These are phyloP conservation scores for Pluvialis apricaria DNA, from an alignment of 2,113 vertebrate genomes.

Conservation along the genomic window DNA sequence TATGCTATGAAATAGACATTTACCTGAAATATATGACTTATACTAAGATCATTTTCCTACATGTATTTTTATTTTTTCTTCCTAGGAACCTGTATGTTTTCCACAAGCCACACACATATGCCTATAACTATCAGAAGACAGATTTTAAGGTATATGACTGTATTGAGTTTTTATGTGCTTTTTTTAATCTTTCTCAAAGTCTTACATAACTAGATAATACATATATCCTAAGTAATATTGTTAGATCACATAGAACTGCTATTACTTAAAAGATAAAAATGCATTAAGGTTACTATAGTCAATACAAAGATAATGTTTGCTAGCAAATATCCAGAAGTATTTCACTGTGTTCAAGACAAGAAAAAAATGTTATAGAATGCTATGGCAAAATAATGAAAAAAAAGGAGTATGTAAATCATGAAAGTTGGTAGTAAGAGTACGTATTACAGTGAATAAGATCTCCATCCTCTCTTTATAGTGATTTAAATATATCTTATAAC, in stretches of 20 bases:
- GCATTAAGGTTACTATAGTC: background rate
- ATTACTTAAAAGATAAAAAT: background rate
- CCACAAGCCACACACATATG: constrained; percentile 80
- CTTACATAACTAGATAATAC: background rate
- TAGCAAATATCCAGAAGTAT: background rate
- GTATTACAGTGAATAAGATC: background rate
- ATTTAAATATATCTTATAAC: background rate
- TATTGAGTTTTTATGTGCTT: background rate
- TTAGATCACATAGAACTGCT: background rate
- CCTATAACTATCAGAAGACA: constrained; percentile 73
- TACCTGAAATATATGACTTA: background rate
- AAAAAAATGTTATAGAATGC: background rate
- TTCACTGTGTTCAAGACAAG: background rate
- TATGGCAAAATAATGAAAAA: background rate
- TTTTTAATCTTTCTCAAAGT: background rate
- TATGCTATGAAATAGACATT: background rate
- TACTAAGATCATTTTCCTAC: background rate
- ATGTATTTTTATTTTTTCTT: constrained; percentile 24
- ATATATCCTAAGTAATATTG: background rate
- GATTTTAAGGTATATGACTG: constrained; percentile 77
- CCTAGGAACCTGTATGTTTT: constrained; percentile 83
- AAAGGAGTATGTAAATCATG: background rate
- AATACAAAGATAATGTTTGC: background rate
- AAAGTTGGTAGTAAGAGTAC: background rate
- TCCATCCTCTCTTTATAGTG: background rate